Conservation (phyloP, 1,140 invertebrate genomes). For the Antheraea pernyi region DNA sequence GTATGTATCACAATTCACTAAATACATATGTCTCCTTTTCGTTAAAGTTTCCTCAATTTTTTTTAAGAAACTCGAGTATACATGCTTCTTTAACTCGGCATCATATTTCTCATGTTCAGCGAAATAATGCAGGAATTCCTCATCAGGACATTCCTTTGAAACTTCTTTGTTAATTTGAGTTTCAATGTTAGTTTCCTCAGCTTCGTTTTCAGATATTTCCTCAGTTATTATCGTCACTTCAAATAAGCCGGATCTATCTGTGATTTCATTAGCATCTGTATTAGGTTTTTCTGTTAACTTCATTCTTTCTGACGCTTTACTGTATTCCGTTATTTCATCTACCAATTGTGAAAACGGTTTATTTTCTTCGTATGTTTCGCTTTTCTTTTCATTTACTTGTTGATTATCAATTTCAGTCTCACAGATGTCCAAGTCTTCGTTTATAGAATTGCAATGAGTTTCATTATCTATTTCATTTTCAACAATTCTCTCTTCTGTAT, state of each 20-base stretch:
- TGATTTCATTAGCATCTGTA: constrained; percentile 18
- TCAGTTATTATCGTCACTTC: constrained; percentile 53
- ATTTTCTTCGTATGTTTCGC: constrained; percentile 29
- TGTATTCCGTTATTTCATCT: constrained; percentile 27
- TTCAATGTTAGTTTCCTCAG: constrained; percentile 17
- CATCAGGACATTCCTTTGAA: constrained; percentile 12
- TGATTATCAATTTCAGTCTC: constrained; percentile 12
- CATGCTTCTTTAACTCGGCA: constrained; percentile 52
- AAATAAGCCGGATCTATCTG: constrained; percentile 37
- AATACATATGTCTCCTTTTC: constrained; percentile 44
- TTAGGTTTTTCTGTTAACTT: constrained; percentile 11
- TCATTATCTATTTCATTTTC: background rate
- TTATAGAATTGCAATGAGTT: too few relatives aligned
- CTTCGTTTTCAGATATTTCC: constrained; percentile 47
- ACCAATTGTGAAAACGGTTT: constrained; percentile 30
- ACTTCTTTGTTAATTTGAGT: constrained; percentile 7
- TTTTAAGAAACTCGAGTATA: constrained; percentile 51
- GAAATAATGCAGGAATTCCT: constrained; percentile 48
- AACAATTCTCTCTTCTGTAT: background rate
- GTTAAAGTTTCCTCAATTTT: constrained; percentile 27
- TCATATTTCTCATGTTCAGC: constrained; percentile 55
- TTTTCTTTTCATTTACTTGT: constrained; percentile 11
- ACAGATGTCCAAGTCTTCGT: background rate
- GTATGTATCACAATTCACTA: constrained; percentile 67
- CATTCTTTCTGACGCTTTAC: constrained; percentile 22